Conservation (phyloP, 1,140 invertebrate genomes). For the Brachionus plicatilis region DNA sequence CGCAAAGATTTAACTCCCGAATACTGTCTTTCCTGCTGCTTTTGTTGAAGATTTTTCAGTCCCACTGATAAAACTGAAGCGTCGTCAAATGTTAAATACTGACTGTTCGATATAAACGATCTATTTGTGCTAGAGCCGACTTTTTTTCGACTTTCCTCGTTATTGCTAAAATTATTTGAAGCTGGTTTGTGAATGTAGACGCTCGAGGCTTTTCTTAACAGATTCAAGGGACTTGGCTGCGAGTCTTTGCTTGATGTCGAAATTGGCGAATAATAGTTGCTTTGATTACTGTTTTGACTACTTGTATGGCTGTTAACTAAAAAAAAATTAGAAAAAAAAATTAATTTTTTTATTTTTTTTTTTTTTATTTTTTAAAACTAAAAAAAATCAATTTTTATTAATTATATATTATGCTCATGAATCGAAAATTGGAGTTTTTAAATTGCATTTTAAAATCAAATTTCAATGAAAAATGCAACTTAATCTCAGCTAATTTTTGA, state of each 20-base stretch:
- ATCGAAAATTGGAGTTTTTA: no score
- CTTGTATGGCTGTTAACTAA: neutral
- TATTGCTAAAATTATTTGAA: neutral
- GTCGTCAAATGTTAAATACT: slow-evolving; percentile 1
- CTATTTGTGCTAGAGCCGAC: neutral
- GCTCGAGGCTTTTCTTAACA: neutral
- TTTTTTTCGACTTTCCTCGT: neutral
- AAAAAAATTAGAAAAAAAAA: neutral
- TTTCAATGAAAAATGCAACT: no score
- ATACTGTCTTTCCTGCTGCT: slow-evolving; percentile 23
- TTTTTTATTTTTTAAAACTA: no score
- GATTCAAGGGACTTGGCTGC: neutral
- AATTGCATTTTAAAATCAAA: no score
- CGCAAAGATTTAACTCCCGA: slow-evolving; percentile 2
- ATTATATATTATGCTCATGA: no score
- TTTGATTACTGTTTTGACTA: neutral
- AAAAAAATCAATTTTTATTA: no score
- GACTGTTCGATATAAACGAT: neutral
- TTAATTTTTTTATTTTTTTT: no score
- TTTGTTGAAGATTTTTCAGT: slow-evolving; percentile 9
- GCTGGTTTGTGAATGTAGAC: neutral
- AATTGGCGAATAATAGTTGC: neutral
- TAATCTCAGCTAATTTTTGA: no score
- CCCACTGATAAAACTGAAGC: neutral
- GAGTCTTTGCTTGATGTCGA: slow-evolving; percentile 18